These are phyloP conservation scores for Phytoseiulus persimilis DNA, from an alignment of 2,888 invertebrate genomes.

Conservation along the genomic window DNA sequence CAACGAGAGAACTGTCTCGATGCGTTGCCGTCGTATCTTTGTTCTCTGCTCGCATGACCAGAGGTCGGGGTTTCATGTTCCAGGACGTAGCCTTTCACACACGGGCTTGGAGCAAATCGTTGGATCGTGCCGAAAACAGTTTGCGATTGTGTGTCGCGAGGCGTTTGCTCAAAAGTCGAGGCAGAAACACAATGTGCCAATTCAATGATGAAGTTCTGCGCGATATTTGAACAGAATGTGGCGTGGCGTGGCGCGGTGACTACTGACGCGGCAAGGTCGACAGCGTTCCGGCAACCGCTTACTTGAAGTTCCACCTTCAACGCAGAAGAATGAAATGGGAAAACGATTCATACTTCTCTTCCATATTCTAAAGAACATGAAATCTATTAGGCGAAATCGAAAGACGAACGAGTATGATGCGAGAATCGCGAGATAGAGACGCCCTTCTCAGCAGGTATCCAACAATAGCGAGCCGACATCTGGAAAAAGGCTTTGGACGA, in stretches of 20 bases:
- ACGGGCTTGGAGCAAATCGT: not conserved
- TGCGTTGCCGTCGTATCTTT: too few species aligned
- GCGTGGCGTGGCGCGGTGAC: slow-evolving; percentile 5
- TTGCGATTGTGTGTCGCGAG: not conserved
- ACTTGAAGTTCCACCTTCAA: not conserved
- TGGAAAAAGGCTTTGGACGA: not conserved
- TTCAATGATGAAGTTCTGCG: not conserved
- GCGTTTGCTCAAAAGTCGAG: not conserved
- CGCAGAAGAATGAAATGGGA: not conserved
- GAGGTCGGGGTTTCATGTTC: not conserved
- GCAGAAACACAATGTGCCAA: not conserved
- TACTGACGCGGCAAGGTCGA: slow-evolving; percentile 5
- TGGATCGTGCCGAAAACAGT: not conserved
- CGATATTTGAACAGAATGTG: not conserved
- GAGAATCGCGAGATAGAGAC: not conserved
- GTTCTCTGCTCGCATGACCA: not conserved
- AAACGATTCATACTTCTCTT: not conserved
- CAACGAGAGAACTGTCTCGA: too few species aligned
- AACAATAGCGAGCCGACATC: not conserved
- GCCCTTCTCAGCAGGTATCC: not conserved
- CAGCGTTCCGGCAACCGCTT: not conserved
- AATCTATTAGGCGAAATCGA: not conserved
- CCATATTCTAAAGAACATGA: not conserved
- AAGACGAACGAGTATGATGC: not conserved
- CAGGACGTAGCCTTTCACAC: not conserved